Percentiles rank a stretch among this genome's conserved stretches.
phyloP scores from a whole-genome alignment of 64 coral and sea anemone species.

The Pocillopora damicornis region DNA sequence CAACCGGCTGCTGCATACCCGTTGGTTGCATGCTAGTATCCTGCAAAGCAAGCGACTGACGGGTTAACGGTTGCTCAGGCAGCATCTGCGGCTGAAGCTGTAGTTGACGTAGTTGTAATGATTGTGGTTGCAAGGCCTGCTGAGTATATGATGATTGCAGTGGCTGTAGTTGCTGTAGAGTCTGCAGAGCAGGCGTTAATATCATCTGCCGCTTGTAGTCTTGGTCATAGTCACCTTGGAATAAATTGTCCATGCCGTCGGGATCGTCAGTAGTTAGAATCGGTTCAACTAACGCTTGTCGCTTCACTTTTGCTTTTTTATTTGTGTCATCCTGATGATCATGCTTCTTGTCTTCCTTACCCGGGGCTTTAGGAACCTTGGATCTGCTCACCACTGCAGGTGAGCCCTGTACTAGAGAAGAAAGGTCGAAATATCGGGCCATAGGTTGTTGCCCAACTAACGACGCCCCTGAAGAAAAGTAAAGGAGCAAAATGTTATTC shows the following conservation, averaged over 20 bases:
- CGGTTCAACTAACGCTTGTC: conserved; percentile 22
- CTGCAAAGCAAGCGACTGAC: not conserved
- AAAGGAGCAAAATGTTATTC: not conserved
- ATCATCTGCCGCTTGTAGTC: conserved; percentile 68
- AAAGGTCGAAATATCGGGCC: conserved; percentile 25
- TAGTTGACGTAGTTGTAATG: conserved; percentile 33
- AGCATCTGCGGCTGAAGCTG: conserved; percentile 31
- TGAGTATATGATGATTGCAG: conserved; percentile 8
- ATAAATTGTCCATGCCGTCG: not conserved
- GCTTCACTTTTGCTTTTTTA: conserved; percentile 6
- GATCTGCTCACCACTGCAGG: conserved; percentile 53
- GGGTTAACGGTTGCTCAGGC: not conserved
- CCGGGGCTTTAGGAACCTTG: conserved; percentile 39
- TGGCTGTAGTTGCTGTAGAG: conserved; percentile 34
- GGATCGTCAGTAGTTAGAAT: not conserved
- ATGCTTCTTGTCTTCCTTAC: not conserved
- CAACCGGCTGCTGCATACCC: not conserved
- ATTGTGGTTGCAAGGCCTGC: conserved; percentile 36
- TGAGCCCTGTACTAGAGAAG: not conserved
- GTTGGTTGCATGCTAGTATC: not conserved
- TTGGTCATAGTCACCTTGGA: conserved; percentile 36
- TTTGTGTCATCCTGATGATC: not conserved
- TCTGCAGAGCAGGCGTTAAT: conserved; percentile 39
- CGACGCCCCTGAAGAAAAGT: conserved; percentile 26
- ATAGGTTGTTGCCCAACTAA: conserved; percentile 23